Evolutionary conservation across 2,888 invertebrate genomes (phyloP), one percentile per base, ranked within the genome.

Genomic region (Lepidocyrtinus sp.): DNA sequence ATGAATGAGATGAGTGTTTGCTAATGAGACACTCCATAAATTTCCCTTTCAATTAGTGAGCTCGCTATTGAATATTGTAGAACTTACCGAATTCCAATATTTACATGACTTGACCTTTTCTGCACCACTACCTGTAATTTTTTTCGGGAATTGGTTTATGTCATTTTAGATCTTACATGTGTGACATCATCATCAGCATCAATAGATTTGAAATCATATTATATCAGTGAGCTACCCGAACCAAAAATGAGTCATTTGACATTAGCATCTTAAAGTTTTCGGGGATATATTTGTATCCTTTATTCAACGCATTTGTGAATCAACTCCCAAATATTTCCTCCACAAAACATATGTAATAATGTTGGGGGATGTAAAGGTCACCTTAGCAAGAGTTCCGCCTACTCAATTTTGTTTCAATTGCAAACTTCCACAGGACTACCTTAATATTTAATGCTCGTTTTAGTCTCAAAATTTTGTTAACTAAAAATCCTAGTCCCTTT

Each of bases 21-120:
- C 50, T 50, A 50, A 50, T 50, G 50, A 50, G 1, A 17, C 15
- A 50, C 50, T 50, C 50, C 50, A 50, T 1, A 50, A 50, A 12
- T 50, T 50, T 50, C 50, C 15, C 50, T 50, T 50, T 50, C 50
- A 50, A 12, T 50, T 50, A n/a, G 50, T n/a, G n/a, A 50, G 50
- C 50, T 50, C 2, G 2, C 17, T n/a, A 50, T 50, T 17, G 2
- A 50, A 50, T 50, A n/a, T 50, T 50, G 50, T n/a, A 5, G 12
- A 36, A 12, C 12, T 5, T 36, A 12, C 12, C 12, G 36, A 5
- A 36, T 12, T 7, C 36, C 36, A 12, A n/a, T n/a, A n/a, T n/a
- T n/a, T n/a, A n/a, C 36, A 36, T 12, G 12, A 36, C 36, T 36
- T 36, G 36, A 36, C 12, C 36, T 36, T 36, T 36, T 36, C 36